Percentiles rank a stretch among this genome's conserved stretches.
These are phyloP conservation scores for Patagioenas fasciata DNA, from an alignment of 2,113 vertebrate genomes.

Conservation along the genomic window DNA sequence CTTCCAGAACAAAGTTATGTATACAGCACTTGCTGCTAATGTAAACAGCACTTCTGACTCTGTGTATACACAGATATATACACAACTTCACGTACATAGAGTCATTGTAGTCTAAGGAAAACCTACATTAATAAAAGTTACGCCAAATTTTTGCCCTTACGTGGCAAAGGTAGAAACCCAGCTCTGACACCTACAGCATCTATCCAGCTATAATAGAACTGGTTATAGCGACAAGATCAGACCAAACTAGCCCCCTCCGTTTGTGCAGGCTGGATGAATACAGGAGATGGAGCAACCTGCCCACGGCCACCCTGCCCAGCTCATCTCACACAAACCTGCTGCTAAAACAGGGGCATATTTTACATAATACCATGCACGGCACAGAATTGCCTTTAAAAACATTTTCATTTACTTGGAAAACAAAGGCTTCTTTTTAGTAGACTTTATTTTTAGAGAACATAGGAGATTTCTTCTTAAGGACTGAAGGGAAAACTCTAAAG, in stretches of 20 bases:
- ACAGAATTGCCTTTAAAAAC: neutral
- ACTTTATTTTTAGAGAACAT: neutral
- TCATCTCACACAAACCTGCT: neutral
- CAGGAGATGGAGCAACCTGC: neutral
- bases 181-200: neutral
- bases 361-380: rapidly evolving
- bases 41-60: neutral
- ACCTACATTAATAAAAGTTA: neutral
- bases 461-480: neutral
- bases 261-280: neutral
- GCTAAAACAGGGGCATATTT: neutral
- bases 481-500: neutral
- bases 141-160: neutral
- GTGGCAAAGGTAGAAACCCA: neutral
- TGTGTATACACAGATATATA: neutral
- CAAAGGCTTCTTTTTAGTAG: neutral
- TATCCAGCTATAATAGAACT: neutral
- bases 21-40: neutral
- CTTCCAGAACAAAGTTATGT: neutral
- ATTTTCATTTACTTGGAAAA: neutral
- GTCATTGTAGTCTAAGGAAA: neutral
- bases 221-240: neutral
- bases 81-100: neutral
- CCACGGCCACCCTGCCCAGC: neutral
- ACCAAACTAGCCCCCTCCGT: rapidly evolving